These are phyloP conservation scores for Ciconia maguari DNA, from an alignment of 2,113 vertebrate species.

Conservation along the genomic window DNA sequence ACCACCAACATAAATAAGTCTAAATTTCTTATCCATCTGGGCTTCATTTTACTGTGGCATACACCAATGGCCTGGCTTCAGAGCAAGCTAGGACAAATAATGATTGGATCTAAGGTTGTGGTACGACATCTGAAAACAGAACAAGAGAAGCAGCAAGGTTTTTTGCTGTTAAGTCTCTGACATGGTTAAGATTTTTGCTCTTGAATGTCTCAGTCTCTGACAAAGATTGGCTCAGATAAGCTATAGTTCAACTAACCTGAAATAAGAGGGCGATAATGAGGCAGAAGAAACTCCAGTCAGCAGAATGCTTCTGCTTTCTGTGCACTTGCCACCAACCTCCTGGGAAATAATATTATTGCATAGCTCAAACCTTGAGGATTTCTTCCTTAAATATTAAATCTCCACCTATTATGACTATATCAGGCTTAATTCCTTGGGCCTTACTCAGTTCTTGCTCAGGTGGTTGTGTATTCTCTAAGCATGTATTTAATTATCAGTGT, in stretches of 20 bases:
- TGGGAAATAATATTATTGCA: not conserved
- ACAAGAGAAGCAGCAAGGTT: not conserved
- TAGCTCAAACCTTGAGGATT: not conserved
- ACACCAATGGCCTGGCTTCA: not conserved
- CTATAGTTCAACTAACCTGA: not conserved
- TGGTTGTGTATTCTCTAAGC: not conserved
- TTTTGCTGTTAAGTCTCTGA: not conserved
- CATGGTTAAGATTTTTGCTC: not conserved
- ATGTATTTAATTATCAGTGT: not conserved
- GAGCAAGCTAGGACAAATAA: not conserved
- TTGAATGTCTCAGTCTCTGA: not conserved
- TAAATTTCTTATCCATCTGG: not conserved
- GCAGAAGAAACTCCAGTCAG: not conserved
- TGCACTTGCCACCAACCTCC: not conserved
- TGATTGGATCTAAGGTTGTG: not conserved
- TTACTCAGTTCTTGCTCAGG: not conserved
- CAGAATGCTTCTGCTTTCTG: not conserved
- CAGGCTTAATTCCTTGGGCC: fast-evolving
- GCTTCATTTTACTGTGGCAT: not conserved
- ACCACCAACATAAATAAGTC: not conserved
- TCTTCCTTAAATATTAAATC: not conserved
- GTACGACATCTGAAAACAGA: not conserved
- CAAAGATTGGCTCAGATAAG: not conserved
- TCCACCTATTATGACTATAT: not conserved
- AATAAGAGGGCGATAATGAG: not conserved